phyloP scores from a whole-genome alignment of 2,113 vertebrate genomes.

The Toxostoma redivivum region DNA sequence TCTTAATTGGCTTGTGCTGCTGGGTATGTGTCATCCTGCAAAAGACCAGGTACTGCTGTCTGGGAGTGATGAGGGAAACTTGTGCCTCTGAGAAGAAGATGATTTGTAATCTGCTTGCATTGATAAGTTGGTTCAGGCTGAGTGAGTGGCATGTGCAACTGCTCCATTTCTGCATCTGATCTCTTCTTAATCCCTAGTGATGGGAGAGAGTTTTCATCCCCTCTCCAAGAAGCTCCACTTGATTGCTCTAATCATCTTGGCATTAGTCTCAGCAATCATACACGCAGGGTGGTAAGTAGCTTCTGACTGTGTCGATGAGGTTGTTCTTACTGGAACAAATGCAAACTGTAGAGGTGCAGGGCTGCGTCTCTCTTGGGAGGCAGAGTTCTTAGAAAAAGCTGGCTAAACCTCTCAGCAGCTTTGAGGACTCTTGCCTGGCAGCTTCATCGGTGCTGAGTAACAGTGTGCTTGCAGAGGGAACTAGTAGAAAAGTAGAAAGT shows the following conservation, averaged over 20 bases:
- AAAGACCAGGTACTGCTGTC: not conserved
- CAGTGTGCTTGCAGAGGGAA: not conserved
- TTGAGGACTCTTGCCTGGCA: not conserved
- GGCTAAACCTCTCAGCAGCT: not conserved
- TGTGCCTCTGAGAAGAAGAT: not conserved
- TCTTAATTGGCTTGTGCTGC: not conserved
- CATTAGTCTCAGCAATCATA: not conserved
- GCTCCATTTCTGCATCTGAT: constrained; percentile 22
- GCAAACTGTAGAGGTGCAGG: not conserved
- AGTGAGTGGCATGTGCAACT: not conserved
- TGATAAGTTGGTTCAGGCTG: not conserved
- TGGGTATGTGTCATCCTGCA: not conserved
- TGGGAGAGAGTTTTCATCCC: constrained; percentile 26
- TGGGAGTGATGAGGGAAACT: not conserved
- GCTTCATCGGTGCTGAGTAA: not conserved
- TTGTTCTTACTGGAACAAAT: not conserved
- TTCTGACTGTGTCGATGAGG: not conserved
- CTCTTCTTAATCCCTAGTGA: constrained; percentile 18
- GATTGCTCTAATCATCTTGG: constrained; percentile 37
- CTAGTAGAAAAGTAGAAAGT: not conserved
- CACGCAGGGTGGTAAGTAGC: not conserved
- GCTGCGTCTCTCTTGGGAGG: not conserved
- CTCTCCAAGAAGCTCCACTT: not conserved
- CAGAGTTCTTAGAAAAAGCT: not conserved
- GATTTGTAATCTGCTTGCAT: not conserved